Percentiles rank a stretch among this genome's conserved stretches.
Evolutionary conservation across 1,140 invertebrate species (phyloP).

Genomic region (Leptopilina clavipes): DNA sequence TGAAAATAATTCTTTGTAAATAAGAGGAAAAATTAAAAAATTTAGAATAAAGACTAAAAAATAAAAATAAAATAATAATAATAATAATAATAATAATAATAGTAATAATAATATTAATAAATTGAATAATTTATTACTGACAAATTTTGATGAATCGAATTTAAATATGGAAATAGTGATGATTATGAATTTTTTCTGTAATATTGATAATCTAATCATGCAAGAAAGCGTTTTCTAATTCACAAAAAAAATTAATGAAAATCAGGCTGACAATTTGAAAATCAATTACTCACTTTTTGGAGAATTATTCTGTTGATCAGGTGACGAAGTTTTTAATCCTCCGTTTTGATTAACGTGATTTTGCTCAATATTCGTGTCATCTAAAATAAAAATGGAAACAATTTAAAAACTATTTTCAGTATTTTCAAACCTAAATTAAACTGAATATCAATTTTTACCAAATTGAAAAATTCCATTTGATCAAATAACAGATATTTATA

Average conservation of each 20-base stretch:
- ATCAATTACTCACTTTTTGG: slow-evolving; percentile 58
- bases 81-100: too few relatives aligned
- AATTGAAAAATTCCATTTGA: too few relatives aligned
- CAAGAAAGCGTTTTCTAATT: slow-evolving; percentile 52
- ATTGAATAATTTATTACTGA: neutral
- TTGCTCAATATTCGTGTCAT: slow-evolving; percentile 62
- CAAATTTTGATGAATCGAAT: neutral
- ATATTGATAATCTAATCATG: slow-evolving; percentile 42
- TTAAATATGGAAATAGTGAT: neutral
- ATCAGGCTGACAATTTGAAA: neutral
- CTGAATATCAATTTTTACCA: neutral
- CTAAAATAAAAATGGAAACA: slow-evolving; percentile 63
- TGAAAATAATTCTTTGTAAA: too few relatives aligned
- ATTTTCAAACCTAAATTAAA: neutral
- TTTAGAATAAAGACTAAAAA: too few relatives aligned
- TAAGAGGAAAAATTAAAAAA: too few relatives aligned
- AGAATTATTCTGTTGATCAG: slow-evolving; percentile 49
- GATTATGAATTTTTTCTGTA: neutral
- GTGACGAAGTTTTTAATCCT: slow-evolving; percentile 55
- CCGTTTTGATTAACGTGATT: slow-evolving; percentile 64
- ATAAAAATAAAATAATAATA: too few relatives aligned
- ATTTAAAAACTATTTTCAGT: neutral
- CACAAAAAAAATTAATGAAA: slow-evolving; percentile 49
- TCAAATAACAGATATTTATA: too few relatives aligned
- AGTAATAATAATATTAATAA: too few relatives aligned